Evolutionary conservation across 2,113 vertebrate genomes (phyloP), one percentile per base, ranked within the genome.

Genomic region (Vicugna pacos): DNA sequence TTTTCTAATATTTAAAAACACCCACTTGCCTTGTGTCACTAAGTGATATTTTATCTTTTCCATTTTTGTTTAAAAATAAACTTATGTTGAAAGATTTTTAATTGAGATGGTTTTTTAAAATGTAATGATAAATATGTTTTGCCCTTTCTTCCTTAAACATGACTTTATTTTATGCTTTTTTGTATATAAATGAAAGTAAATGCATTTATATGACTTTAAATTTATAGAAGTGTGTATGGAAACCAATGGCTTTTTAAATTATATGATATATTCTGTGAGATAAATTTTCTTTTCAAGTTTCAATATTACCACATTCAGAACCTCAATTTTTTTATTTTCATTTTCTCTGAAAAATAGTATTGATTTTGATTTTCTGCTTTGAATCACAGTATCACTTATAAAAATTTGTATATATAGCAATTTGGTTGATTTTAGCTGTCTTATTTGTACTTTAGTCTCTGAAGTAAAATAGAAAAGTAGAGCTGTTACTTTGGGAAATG

Each of bases 31-130:
- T 69, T 26, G 20, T 91, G 2, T 91, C 22, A 82, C 26, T 56
- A 24, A 77, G 2, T 56, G 38, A 46, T 64, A 3, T 20, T n/a
- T 87, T 92, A 46, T 92, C 16, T 70, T 92, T 94, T 64, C 8
- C 12, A 94, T 92, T 73, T 50, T 75, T 35, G 3, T 65, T 76
- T 92, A 48, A 90, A 90, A 87, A 65, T 70, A 90, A 26, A 87
- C 84, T 73, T 24, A 75, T 83, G 30, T 70, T 58, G 38, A 54
- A 79, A 70, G 16, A 52, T 30, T 38, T 77, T 93, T 10, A 19
- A 50, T 58, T 26, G 13, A 91, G 28, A 38, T 73, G 20, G 73
- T 67, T 67, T 58, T 58, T n/a, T 50, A 4, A 46, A 54, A 73
- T 75, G 13, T 70, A 13, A 77, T 80, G 28, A 28, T 70, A 50